Evolutionary conservation across 1,140 invertebrate species (phyloP).

Genomic region (Drosophila subobscura): DNA sequence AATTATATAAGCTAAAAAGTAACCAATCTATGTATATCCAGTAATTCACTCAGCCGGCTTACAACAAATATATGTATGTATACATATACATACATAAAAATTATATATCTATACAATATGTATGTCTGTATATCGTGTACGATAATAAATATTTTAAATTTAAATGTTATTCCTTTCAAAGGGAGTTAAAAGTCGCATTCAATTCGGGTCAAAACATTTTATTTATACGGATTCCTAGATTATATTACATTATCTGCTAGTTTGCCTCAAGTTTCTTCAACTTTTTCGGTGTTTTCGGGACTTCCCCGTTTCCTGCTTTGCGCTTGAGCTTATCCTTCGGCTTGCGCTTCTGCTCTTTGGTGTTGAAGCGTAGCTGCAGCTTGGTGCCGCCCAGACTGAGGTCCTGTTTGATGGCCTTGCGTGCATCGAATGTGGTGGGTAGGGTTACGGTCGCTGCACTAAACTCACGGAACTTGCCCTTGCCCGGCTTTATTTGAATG

Average conservation of each 20-base stretch:
- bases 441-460: conserved; percentile 71
- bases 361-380: conserved; percentile 65
- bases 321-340: conserved; percentile 41
- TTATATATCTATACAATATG: conserved; percentile 45
- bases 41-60: conserved; percentile 70
- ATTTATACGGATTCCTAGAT: conserved; percentile 29
- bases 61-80: conserved; percentile 61
- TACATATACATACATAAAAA: conserved; percentile 44
- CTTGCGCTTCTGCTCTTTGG: conserved; percentile 33
- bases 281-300: conserved; percentile 19
- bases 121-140: conserved; percentile 72
- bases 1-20: conserved; percentile 64
- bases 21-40: conserved; percentile 71
- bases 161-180: not conserved
- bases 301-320: conserved; percentile 2
- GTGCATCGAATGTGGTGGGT: conserved; percentile 68
- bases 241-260: conserved; percentile 26
- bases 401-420: conserved; percentile 61
- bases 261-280: conserved; percentile 30
- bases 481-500: conserved; percentile 71
- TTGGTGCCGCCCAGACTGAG: conserved; percentile 57
- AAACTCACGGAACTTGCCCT: conserved; percentile 62
- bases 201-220: not conserved
- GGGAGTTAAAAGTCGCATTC: not conserved
- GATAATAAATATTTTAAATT: conserved; percentile 80